Evolutionary conservation across 1,140 invertebrate genomes (phyloP).

Genomic region (Eupeodes corollae): DNA sequence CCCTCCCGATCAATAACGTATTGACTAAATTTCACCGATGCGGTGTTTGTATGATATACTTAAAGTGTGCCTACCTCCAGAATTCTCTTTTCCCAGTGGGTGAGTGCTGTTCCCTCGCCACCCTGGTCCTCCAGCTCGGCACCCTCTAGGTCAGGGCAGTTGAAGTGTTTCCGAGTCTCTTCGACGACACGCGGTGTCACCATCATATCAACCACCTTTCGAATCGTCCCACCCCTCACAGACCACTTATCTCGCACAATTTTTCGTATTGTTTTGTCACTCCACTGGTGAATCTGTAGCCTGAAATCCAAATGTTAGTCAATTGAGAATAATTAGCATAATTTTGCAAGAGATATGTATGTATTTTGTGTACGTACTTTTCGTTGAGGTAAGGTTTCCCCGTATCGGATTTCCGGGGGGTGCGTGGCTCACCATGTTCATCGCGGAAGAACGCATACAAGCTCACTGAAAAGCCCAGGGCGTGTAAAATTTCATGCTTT

Average conservation of each 20-base stretch:
- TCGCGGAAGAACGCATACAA: conserved; percentile 83
- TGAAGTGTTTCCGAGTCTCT: conserved; percentile 82
- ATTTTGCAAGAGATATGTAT: background rate
- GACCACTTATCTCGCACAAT: conserved; percentile 73
- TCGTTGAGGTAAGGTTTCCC: conserved; percentile 82
- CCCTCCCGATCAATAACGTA: background rate
- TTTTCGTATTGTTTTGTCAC: conserved; percentile 73
- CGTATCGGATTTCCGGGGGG: conserved; percentile 62
- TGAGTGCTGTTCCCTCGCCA: conserved; percentile 89
- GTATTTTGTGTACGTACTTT: conserved; percentile 49
- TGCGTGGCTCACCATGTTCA: conserved; percentile 72
- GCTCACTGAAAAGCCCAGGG: conserved; percentile 89
- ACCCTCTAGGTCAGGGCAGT: conserved; percentile 81
- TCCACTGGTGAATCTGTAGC: conserved; percentile 87
- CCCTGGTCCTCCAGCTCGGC: conserved; percentile 98
- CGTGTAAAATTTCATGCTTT: conserved; percentile 98
- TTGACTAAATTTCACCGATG: background rate
- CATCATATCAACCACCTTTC: conserved; percentile 72
- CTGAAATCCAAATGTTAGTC: conserved; percentile 37
- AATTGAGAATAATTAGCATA: background rate
- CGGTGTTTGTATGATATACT: background rate
- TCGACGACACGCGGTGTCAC: conserved; percentile 81
- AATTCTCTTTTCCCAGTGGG: conserved; percentile 97
- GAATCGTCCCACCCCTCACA: conserved; percentile 63
- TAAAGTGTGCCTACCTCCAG: conserved; percentile 64